Evolutionary conservation across 1,140 invertebrate species (phyloP).

Genomic region (Diprion similis): DNA sequence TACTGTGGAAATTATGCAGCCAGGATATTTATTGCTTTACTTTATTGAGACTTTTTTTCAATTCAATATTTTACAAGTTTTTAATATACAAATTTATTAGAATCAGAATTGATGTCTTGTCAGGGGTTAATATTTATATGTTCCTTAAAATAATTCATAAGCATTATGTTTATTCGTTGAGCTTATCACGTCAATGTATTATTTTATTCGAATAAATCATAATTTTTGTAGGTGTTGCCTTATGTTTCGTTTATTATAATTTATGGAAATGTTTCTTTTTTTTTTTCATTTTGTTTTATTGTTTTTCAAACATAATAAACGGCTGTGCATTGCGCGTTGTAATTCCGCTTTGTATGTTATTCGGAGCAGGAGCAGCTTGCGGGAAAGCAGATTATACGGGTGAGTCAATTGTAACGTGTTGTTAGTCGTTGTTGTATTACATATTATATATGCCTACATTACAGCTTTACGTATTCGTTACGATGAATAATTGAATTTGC

Average conservation of each 20-base stretch:
- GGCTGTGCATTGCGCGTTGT: conserved; percentile 21
- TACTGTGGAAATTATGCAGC: too few relatives aligned
- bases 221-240: conserved; percentile 28
- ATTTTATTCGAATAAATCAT: conserved; percentile 1
- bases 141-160: not conserved
- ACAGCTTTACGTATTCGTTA: conserved; percentile 24
- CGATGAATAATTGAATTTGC: conserved; percentile 20
- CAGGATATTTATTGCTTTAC: too few relatives aligned
- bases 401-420: conserved; percentile 61
- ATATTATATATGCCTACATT: not conserved
- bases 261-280: conserved; percentile 35
- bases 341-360: conserved; percentile 34
- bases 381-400: conserved; percentile 79
- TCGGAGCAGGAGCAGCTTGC: conserved; percentile 70
- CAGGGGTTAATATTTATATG: too few relatives aligned
- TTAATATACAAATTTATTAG: too few relatives aligned
- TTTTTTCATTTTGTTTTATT: conserved; percentile 22
- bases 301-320: conserved; percentile 13
- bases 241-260: conserved; percentile 40
- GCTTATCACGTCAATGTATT: not conserved
- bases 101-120: too few relatives aligned
- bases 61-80: too few relatives aligned
- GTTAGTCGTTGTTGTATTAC: conserved; percentile 23
- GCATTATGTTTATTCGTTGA: not conserved
- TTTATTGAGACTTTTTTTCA: too few relatives aligned